Evolutionary conservation across 64 coral and sea anemone genomes (phyloP).

Genomic region (Stylophora pistillata): DNA sequence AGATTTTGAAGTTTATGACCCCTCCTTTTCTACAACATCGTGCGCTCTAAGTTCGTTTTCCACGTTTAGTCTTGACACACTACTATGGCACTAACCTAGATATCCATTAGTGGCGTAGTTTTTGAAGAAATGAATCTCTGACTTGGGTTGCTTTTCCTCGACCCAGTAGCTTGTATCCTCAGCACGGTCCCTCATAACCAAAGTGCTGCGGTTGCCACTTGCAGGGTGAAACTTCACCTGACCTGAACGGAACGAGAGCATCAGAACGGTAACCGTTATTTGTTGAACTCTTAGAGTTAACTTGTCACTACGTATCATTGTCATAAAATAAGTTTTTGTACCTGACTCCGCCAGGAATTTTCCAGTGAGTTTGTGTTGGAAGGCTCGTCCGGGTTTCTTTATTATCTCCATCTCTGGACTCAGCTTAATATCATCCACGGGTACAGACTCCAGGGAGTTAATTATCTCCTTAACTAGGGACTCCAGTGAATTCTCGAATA

Average conservation of each 20-base stretch:
- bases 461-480: slow-evolving; percentile 76
- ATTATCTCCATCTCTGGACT: slow-evolving; percentile 7
- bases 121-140: slow-evolving; percentile 77
- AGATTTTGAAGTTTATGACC: neutral
- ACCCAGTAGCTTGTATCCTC: slow-evolving; percentile 93
- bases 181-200: slow-evolving; percentile 56
- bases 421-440: slow-evolving; percentile 51
- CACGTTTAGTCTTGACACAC: too few relatives aligned
- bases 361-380: slow-evolving; percentile 67
- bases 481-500: slow-evolving; percentile 64
- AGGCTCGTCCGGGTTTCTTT: slow-evolving; percentile 89
- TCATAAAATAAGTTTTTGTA: neutral
- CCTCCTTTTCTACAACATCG: too few relatives aligned
- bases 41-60: too few relatives aligned
- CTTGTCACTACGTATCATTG: neutral
- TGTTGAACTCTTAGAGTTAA: neutral
- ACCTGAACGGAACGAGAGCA: slow-evolving; percentile 25
- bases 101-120: slow-evolving; percentile 86
- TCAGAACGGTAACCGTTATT: neutral
- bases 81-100: slow-evolving; percentile 47
- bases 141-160: slow-evolving; percentile 53
- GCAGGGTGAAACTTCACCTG: slow-evolving; percentile 85
- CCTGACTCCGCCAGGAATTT: slow-evolving; percentile 88
- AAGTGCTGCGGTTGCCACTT: slow-evolving; percentile 77
- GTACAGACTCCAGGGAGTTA: slow-evolving; percentile 35